Base-by-base conservation (phyloP, 2,888 invertebrate genomes). In the Pseudococcus longispinus region DNA sequence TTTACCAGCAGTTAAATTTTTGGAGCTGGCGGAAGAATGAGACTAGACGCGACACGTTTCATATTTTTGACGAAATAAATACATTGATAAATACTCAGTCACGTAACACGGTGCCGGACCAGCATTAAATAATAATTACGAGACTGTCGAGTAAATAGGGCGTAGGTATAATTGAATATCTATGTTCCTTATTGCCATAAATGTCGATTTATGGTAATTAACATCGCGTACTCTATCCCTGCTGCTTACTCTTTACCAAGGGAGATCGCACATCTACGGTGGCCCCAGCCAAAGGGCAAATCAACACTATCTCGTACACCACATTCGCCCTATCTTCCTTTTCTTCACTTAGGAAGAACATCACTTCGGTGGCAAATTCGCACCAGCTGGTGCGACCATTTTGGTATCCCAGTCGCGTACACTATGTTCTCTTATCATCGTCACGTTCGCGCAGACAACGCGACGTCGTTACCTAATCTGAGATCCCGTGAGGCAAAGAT, bases 81-180 rank as follows among this genome's bases (percentile, higher is more conserved):
- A n/a, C n/a, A n/a, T n/a, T n/a, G n/a, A n/a, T n/a, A n/a, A n/a
- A n/a, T n/a, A n/a, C n/a, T n/a, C n/a, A n/a, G n/a, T n/a, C n/a
- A n/a, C n/a, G n/a, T n/a, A 37, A 37, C 37, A 37, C 9, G 8
- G 37, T 9, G 37, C 37, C 77, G 77, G 37, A 80, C 77, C 20
- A 84, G 60, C 55, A 60, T 55, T 60, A 55, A 84, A 51, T 29
- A 82, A 44, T 46, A 84, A 51, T 51, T 37, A 84, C 84, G 55
- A 60, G 44, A 46, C 13, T 23, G 83, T 26, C 46, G 51, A 51
- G 84, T 84, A 84, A 84, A 55, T 84, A 84, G 84, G 84, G 84
- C 84, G 84, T 84, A 32, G 55, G 60, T 84, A 84, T 84, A 84
- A 84, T 84, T 84, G 84, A 84, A 84, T 84, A 84, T 84, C 55